Base-by-base conservation (phyloP, 2,888 invertebrate genomes). In the Thecocarcelia acutangulata region DNA sequence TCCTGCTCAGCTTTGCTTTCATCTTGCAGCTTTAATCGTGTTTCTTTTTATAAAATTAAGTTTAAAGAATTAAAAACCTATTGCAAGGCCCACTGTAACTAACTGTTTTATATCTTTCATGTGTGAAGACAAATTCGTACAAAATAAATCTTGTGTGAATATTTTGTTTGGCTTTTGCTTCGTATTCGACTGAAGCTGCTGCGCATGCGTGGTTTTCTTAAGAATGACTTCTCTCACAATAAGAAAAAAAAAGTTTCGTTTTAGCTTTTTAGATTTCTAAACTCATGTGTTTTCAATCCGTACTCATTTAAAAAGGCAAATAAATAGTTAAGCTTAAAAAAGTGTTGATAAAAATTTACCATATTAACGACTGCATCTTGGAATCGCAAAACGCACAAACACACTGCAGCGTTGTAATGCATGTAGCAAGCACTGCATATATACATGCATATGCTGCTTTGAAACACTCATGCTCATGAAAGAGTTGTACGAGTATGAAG, bases 121-220 rank as follows among this genome's bases (percentile, higher is more conserved):
- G 50, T 66, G 33, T 33, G 48, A 48, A 17, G 21, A 54, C 21
- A 59, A 21, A 42, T 40, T 42, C n/a, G 58, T 11, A 69, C 37
- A 28, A 42, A 15, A 19, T 48, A 56, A 46, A 61, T n/a, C 61
- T 15, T 69, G 63, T 56, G 77, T 50, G 56, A 64, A 48, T 56
- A 17, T 63, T 64, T 70, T 48, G 63, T 33, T 42, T 15, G 8
- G 24, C 42, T 56, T 48, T 54, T n/a, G n/a, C 11, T 28, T 50
- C 19, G 1, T n/a, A 44, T 21, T 52, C 59, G 48, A 21, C 13
- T 70, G 21, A 59, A 59, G 78, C 68, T 69, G 68, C 59, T 59
- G 72, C 80, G 54, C 79, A 83, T 83, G 81, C 83, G 84, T 84
- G 77, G 79, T 80, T 59, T 80, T 64, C 58, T 50, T n/a, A 58